Evolutionary conservation across 1,140 invertebrate genomes (phyloP).

Genomic region (Cyphomyrmex costatus): DNA sequence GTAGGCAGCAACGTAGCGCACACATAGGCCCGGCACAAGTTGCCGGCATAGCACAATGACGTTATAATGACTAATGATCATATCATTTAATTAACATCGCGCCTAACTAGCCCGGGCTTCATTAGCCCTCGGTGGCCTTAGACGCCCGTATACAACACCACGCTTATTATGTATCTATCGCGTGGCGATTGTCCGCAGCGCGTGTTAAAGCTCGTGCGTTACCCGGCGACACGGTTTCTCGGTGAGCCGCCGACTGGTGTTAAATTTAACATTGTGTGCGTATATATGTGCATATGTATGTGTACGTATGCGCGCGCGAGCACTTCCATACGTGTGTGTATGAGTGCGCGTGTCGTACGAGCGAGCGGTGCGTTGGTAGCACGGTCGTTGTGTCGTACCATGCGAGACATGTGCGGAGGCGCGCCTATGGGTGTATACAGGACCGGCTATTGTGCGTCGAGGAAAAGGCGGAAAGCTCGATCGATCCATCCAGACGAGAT

Average conservation of each 20-base stretch:
- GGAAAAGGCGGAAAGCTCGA: conserved; percentile 65
- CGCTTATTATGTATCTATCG: conserved; percentile 84
- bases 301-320: conserved; percentile 70
- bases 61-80: conserved; percentile 87
- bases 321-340: neutral
- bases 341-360: conserved; percentile 44
- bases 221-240: conserved; percentile 83
- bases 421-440: conserved; percentile 55
- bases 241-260: conserved; percentile 80
- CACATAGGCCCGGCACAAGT: conserved; percentile 65
- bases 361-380: conserved; percentile 59
- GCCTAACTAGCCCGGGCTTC: conserved; percentile 84
- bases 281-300: conserved; percentile 50
- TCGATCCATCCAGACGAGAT: conserved; percentile 60
- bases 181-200: conserved; percentile 83
- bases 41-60: conserved; percentile 82
- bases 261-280: conserved; percentile 83
- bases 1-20: conserved; percentile 66
- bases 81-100: conserved; percentile 87
- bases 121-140: conserved; percentile 83
- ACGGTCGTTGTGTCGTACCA: conserved; percentile 58
- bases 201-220: conserved; percentile 83
- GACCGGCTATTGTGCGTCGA: conserved; percentile 58
- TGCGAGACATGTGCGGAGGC: conserved; percentile 59
- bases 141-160: conserved; percentile 75